phyloP scores from a whole-genome alignment of 2,113 vertebrate species.

The Xenopus tropicalis region UCB_Xtro_10.0 CM004443.2:30831001-30831500 shows the following conservation, averaged over 20 bases:
- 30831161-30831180: neutral
- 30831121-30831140: neutral
- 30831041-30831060: neutral
- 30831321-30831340: neutral
- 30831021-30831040: neutral
- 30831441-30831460: no score
- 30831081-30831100: neutral
- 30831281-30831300: neutral
- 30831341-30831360: no score
- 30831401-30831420: no score
- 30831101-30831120: neutral
- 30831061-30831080: neutral
- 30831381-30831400: no score
- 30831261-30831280: neutral
- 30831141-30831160: neutral
- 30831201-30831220: conserved; percentile 1
- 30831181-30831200: neutral
- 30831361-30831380: no score
- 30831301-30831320: neutral
- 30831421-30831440: no score
- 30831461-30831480: no score
- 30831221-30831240: neutral
- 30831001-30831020: no score
- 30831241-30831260: neutral
- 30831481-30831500: no score